Base-by-base conservation (phyloP, 1,140 invertebrate genomes). In the Drosophila ironensis region DNA sequence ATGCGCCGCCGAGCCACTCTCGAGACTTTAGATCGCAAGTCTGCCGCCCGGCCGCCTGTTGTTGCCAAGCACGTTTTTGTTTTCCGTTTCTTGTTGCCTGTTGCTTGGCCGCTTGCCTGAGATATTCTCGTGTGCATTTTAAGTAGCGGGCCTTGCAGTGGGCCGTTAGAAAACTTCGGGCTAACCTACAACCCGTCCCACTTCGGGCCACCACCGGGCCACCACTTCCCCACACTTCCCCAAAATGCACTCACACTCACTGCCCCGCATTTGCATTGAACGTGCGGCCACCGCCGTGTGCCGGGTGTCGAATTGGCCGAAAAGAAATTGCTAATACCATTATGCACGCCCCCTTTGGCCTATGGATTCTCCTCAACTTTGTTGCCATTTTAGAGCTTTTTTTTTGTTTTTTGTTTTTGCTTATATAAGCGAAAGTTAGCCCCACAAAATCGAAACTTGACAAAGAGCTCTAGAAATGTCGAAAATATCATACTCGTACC, bases 401-500 rank as follows among this genome's bases (percentile, higher is more conserved):
- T n/a, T n/a, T n/a, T n/a, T n/a, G n/a, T n/a, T n/a, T n/a, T n/a
- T n/a, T n/a, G n/a, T n/a, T 73, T 41, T 5, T 82, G 78, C 78
- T 84, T 82, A 82, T 82, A 84, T 84, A 84, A 82, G 78, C 78
- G 74, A 82, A 82, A 86, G 80, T 82, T 78, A 54, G 17, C 51
- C n/a, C 45, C 52, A 71, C 50, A 57, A 48, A 72, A 51, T 11
- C 11, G 1, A 33, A 0, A 16, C 12, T 14, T 12, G 12, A 45
- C 45, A 46, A 12, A 33, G 19, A 77, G 48, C 44, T 40, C 44
- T 69, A 42, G 44, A 77, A 76, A 77, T 54, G 50, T 54, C 28
- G 46, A 52, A 27, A 41, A 24, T 24, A 25, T 20, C 33, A 24
- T 35, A 42, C 14, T 19, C 8, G n/a, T 9, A 28, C 8, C 6